Conservation (phyloP, 2,888 invertebrate species). For the Microplitis manilae region DNA sequence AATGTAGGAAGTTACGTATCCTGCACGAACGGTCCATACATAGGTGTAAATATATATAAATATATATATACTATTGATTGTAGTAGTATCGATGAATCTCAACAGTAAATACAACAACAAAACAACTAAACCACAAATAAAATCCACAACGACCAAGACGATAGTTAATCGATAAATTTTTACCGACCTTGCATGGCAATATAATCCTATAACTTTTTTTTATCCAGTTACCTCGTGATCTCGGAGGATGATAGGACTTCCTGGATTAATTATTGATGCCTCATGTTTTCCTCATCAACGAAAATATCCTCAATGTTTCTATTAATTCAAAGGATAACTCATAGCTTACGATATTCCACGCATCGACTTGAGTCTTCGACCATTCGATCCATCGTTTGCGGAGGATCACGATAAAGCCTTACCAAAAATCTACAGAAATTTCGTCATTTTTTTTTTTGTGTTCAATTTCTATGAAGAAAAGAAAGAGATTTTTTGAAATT, state of each 20-base stretch:
- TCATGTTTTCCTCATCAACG: background rate
- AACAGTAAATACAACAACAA: conserved; percentile 28
- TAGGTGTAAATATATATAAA: conserved; percentile 33
- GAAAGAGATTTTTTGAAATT: no score
- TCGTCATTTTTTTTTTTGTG: no score
- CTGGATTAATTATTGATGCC: background rate
- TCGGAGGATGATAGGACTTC: background rate
- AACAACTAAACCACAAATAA: background rate
- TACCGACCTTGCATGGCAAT: conserved; percentile 48
- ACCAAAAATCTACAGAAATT: no score
- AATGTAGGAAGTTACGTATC: conserved; percentile 62
- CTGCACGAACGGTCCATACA: conserved; percentile 49
- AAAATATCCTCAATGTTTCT: background rate
- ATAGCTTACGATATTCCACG: no score
- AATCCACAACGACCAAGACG: conserved; percentile 10
- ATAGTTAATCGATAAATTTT: conserved; percentile 49
- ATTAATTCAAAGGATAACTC: background rate
- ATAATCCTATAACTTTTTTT: conserved; percentile 36
- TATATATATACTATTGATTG: conserved; percentile 33
- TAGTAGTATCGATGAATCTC: conserved; percentile 45
- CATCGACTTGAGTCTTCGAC: background rate
- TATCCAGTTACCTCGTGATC: conserved; percentile 24
- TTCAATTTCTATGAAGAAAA: no score
- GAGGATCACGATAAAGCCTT: no score
- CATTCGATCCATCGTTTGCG: no score